These are phyloP conservation scores for Rana temporaria DNA, from an alignment of 2,113 vertebrate species.

Conservation along the genomic window DNA sequence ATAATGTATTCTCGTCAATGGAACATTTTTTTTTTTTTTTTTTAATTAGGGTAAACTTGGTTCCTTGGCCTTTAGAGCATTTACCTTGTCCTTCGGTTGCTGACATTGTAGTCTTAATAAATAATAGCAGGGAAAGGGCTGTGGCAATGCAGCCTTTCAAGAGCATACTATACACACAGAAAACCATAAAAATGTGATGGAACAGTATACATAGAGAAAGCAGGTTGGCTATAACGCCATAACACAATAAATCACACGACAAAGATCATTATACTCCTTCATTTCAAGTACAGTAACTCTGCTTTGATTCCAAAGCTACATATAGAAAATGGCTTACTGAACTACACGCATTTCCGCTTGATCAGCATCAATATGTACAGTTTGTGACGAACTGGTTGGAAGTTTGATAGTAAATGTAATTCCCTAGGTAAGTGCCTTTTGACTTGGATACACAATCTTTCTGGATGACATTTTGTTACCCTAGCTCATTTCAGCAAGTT, in stretches of 20 bases:
- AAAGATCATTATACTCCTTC: background rate
- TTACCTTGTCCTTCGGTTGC: background rate
- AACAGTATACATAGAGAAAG: background rate
- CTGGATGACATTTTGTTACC: too few relatives aligned
- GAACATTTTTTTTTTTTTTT: background rate
- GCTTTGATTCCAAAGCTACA: background rate
- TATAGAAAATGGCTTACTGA: background rate
- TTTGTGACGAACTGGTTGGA: too few relatives aligned
- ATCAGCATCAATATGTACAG: too few relatives aligned
- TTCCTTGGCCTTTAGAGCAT: background rate
- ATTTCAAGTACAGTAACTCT: background rate
- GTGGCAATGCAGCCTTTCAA: background rate
- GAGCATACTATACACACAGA: slow-evolving; percentile 8
- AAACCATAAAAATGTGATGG: background rate
- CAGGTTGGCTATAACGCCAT: slow-evolving; percentile 2
- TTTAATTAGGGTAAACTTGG: background rate
- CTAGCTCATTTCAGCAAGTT: too few relatives aligned
- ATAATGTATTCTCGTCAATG: background rate
- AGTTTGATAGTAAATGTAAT: too few relatives aligned
- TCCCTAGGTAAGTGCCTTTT: too few relatives aligned
- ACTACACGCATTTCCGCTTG: background rate
- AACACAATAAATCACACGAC: background rate
- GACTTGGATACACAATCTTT: too few relatives aligned
- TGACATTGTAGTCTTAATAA: background rate
- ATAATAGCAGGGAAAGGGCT: background rate